Evolutionary conservation across 2,888 invertebrate genomes (phyloP).

Genomic region (Dynastes grantii): DNA sequence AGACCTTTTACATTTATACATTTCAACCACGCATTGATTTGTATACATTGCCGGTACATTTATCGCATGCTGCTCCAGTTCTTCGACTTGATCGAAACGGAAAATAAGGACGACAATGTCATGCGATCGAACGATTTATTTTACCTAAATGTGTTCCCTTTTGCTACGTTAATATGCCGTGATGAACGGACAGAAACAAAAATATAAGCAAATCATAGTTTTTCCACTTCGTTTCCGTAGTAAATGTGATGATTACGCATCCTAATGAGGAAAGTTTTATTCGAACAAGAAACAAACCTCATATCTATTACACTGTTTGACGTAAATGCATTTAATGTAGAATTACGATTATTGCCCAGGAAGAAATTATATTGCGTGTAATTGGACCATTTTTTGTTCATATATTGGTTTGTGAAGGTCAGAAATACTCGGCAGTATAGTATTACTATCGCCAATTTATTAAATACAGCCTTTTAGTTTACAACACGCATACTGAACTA

Average conservation of each 20-base stretch:
- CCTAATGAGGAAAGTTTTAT: not conserved
- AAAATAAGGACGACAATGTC: conserved; percentile 45
- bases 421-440: no score
- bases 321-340: no score
- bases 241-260: not conserved
- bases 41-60: conserved; percentile 29
- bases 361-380: no score
- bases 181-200: conserved; percentile 15
- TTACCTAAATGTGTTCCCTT: conserved; percentile 32
- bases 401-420: no score
- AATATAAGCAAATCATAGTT: conserved; percentile 1
- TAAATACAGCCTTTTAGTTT: no score
- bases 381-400: no score
- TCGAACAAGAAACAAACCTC: not conserved
- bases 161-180: not conserved
- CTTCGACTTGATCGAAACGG: conserved; percentile 43
- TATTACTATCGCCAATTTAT: no score
- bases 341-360: no score
- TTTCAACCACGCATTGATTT: conserved; percentile 36
- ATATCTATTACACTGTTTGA: no score
- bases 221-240: not conserved
- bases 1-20: conserved; percentile 26
- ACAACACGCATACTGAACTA: no score
- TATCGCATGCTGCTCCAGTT: conserved; percentile 42
- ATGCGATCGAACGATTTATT: conserved; percentile 49